phyloP scores from a whole-genome alignment of 1,140 invertebrate species.

The Trachymyrmex cornetzi region DNA sequence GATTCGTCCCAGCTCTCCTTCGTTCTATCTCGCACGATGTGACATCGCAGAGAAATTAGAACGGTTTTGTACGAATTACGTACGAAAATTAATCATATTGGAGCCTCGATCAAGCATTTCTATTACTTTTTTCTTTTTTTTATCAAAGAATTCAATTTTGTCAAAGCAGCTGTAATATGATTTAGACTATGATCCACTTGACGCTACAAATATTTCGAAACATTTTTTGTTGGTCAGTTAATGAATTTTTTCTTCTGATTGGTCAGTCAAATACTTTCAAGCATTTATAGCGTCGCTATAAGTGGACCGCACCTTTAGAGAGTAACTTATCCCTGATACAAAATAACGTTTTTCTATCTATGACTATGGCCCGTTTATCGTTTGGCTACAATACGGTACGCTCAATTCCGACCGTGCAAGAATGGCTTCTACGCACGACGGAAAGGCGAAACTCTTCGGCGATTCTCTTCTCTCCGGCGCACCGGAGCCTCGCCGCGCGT shows the following conservation, averaged over 20 bases:
- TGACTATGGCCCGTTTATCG: neutral
- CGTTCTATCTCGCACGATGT: slow-evolving; percentile 21
- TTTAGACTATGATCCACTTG: neutral
- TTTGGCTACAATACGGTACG: neutral
- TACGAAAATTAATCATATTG: slow-evolving; percentile 1
- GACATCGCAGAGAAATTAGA: slow-evolving; percentile 39
- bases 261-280: no score
- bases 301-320: no score
- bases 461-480: slow-evolving; percentile 62
- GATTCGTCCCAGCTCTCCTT: slow-evolving; percentile 40
- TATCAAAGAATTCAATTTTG: neutral
- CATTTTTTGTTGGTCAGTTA: no score
- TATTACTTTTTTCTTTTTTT: neutral
- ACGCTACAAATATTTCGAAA: no score
- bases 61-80: neutral
- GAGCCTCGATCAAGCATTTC: neutral
- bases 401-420: neutral
- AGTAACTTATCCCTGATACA: slow-evolving; percentile 4
- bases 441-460: slow-evolving; percentile 69
- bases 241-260: no score
- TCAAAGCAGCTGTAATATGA: neutral
- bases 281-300: no score
- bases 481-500: slow-evolving; percentile 62
- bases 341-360: slow-evolving; percentile 4
- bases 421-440: slow-evolving; percentile 61